phyloP scores from a whole-genome alignment of 1,140 invertebrate species.

The Zaprionus ghesquierei region DNA sequence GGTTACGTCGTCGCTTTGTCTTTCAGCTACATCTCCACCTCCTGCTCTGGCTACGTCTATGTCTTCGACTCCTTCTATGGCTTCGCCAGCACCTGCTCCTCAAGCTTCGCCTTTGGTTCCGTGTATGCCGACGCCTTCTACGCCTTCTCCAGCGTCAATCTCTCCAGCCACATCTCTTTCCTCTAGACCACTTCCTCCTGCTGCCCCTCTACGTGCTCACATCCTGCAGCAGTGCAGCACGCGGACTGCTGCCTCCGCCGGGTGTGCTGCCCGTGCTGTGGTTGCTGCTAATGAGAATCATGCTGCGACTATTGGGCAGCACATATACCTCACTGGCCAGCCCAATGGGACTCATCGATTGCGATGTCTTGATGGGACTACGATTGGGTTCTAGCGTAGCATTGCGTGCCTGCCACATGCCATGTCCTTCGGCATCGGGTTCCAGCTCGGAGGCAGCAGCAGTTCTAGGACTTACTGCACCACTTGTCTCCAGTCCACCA shows the following conservation, averaged over 20 bases:
- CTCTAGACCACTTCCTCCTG: not conserved
- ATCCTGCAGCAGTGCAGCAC: slow-evolving; percentile 57
- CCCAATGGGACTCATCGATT: slow-evolving; percentile 78
- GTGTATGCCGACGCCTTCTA: too few relatives aligned
- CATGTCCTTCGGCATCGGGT: not conserved
- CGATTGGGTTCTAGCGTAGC: slow-evolving; percentile 62
- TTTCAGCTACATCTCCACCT: not conserved
- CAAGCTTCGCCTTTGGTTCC: not conserved
- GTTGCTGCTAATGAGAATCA: slow-evolving; percentile 71
- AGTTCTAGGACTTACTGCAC: not conserved
- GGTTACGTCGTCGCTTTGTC: not conserved
- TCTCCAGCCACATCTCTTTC: not conserved
- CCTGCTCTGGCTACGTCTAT: not conserved
- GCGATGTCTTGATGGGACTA: slow-evolving; percentile 77
- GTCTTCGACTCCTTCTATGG: not conserved
- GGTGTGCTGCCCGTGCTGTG: slow-evolving; percentile 22
- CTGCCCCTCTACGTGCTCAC: slow-evolving; percentile 59
- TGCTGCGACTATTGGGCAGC: slow-evolving; percentile 77
- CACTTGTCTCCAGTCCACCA: slow-evolving; percentile 49
- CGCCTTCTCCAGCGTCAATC: not conserved
- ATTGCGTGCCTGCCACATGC: slow-evolving; percentile 48
- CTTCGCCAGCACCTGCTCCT: not conserved
- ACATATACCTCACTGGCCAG: slow-evolving; percentile 67
- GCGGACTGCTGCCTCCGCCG: slow-evolving; percentile 37
- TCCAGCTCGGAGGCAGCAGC: not conserved